Percentiles rank a stretch among this genome's conserved stretches.
phyloP scores from a whole-genome alignment of 35 echinoderm and acorn worm genomes.

The Strongylocentrotus purpuratus region DNA sequence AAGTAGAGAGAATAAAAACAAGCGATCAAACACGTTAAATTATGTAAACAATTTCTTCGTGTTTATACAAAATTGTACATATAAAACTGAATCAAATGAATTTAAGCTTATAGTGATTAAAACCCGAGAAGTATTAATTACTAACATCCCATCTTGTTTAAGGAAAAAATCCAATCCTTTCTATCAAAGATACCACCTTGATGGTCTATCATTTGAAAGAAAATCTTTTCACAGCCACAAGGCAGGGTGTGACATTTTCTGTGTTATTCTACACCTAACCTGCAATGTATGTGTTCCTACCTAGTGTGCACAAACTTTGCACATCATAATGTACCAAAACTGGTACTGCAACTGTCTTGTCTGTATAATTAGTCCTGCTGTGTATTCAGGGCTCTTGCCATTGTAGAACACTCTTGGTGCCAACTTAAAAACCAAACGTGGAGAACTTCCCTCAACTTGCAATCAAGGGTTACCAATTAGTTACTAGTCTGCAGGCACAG shows the following conservation, averaged over 20 bases:
- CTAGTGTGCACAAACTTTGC: no score
- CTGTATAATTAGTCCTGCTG: background rate
- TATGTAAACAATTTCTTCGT: background rate
- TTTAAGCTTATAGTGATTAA: background rate
- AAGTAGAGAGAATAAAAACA: constrained; percentile 13
- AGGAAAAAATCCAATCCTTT: background rate
- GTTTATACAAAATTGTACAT: background rate
- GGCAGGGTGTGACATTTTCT: background rate
- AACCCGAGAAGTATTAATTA: background rate
- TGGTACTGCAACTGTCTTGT: background rate
- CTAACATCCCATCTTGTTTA: background rate
- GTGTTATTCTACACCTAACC: background rate
- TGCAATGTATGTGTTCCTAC: background rate
- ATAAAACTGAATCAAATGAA: background rate
- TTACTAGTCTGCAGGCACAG: no score
- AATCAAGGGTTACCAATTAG: no score
- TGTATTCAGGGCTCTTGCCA: no score
- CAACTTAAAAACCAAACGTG: no score
- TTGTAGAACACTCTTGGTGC: no score
- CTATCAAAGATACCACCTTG: background rate
- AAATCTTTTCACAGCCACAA: background rate
- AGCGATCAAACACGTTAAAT: background rate
- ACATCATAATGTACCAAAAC: background rate
- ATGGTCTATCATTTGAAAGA: background rate
- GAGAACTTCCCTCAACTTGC: no score